Evolutionary conservation across 2,113 vertebrate genomes (phyloP), one percentile per base, ranked within the genome.

Genomic region (Formicarius rufipectus): DNA sequence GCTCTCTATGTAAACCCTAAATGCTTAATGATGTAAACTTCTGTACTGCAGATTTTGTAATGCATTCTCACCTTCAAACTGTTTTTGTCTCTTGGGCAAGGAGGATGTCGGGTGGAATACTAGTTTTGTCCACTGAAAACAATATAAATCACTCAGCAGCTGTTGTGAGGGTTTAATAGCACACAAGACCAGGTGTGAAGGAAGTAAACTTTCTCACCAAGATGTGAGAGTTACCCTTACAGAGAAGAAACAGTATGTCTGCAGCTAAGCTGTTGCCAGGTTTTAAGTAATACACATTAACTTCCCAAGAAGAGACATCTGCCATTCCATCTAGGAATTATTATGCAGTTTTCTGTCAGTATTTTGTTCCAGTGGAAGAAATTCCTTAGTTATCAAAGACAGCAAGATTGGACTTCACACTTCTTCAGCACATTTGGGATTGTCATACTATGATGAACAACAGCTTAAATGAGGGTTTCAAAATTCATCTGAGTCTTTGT

Each of bases 1-100:
- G 92, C 81, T 96, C 81, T 84, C 67, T 92, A n/a, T 69, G 96
- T 94, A 97, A 97, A 97, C 94, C 90, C 90, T 71, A 95, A 96
- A 86, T 44, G 69, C 96, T 92, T 91, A 96, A 95, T 59, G 92
- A 92, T 86, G 56, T 55, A 72, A 86, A 88, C 76, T 84, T 89
- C 56, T 62, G 50, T 47, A 13, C 63, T 86, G 89, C 35, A 49
- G 84, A 27, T 93, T 96, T 88, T 85, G 63, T 81, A 89, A 94
- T 89, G 76, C 64, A 28, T 79, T 93, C 67, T 90, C 67, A 42
- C 53, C 91, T 80, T 92, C 89, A 75, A 80, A 45, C 62, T 80
- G 44, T 25, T 91, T 77, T 88, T 84, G 87, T 45, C 80, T 84
- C 42, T 84, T 69, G 84, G 56, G 93, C 59, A 21, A 90, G 71